These are phyloP conservation scores for Lasioglossum albipes DNA, from an alignment of 1,140 invertebrate genomes.

Conservation along the genomic window DNA sequence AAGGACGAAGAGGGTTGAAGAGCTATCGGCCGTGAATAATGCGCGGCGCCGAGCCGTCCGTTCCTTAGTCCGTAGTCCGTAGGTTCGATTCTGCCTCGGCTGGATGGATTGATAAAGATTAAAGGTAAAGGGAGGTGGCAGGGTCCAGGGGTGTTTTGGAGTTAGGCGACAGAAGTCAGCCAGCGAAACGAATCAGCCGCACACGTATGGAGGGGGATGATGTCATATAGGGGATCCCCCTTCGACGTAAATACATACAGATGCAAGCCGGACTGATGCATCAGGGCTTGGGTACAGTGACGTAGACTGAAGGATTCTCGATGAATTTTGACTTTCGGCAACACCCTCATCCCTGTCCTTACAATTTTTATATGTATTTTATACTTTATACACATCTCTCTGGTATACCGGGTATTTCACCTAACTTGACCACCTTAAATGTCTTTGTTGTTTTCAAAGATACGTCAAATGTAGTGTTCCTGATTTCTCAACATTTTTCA, in stretches of 20 bases:
- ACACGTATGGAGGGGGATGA: constrained; percentile 70
- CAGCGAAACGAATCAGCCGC: constrained; percentile 76
- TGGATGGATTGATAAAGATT: constrained; percentile 80
- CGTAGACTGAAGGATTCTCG: constrained; percentile 59
- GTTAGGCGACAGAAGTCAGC: constrained; percentile 80
- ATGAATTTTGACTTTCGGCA: neutral
- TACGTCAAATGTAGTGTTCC: too few relatives aligned
- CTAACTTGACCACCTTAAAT: too few relatives aligned
- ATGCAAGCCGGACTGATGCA: constrained; percentile 72
- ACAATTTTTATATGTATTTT: too few relatives aligned
- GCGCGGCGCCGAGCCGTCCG: constrained; percentile 72
- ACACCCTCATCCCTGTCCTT: neutral
- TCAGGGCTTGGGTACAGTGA: constrained; percentile 64
- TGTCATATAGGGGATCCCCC: constrained; percentile 75
- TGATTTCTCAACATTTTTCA: too few relatives aligned
- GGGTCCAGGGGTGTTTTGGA: constrained; percentile 73
- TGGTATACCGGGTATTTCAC: too few relatives aligned
- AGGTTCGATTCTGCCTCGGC: constrained; percentile 62
- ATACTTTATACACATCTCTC: too few relatives aligned
- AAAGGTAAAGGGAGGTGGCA: constrained; percentile 78
- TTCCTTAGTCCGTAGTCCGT: constrained; percentile 66
- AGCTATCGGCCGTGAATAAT: constrained; percentile 79
- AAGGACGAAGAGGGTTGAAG: constrained; percentile 58
- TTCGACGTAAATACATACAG: constrained; percentile 70
- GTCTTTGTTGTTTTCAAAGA: too few relatives aligned